A percentile compares a stretch with the other conserved stretches of the same genome.
Evolutionary conservation across 2,797 vertebrate genomes (phyloP).

Genomic region (Potorous gilbertii): DNA sequence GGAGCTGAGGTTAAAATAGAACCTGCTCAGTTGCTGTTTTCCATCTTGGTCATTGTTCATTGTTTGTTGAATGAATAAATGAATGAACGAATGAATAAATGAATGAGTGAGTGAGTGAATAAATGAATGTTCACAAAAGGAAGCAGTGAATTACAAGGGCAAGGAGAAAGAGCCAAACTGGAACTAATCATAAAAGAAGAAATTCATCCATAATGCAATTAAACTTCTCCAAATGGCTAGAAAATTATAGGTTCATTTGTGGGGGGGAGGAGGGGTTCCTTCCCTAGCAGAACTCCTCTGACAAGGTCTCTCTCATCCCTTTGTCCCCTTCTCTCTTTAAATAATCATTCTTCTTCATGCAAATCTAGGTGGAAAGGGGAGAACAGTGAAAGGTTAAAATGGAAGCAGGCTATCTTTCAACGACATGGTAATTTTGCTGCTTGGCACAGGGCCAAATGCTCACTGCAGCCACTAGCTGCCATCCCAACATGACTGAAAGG

Average conservation of each 20-base stretch:
- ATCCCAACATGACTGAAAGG: constrained; percentile 83
- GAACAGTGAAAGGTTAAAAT: constrained; percentile 84
- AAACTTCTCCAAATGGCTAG: constrained; percentile 65
- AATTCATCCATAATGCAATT: constrained; percentile 63
- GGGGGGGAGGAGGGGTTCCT: constrained; percentile 37
- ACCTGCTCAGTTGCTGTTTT: neutral
- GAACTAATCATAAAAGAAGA: constrained; percentile 42
- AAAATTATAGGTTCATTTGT: constrained; percentile 37
- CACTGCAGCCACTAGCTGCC: constrained; percentile 82
- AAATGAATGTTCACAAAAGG: neutral
- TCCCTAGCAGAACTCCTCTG: constrained; percentile 57
- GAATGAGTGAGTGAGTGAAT: neutral
- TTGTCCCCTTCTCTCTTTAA: constrained; percentile 73
- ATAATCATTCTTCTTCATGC: constrained; percentile 77
- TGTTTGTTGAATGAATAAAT: neutral
- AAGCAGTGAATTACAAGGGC: accelerated
- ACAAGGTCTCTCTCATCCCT: constrained; percentile 69
- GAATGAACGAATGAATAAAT: too few species aligned
- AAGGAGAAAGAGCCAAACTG: constrained; percentile 2
- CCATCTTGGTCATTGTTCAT: neutral
- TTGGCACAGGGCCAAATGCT: constrained; percentile 80
- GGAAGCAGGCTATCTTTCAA: constrained; percentile 80
- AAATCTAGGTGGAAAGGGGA: constrained; percentile 69
- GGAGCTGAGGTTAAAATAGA: neutral
- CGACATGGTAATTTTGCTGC: constrained; percentile 80